phyloP scores from a whole-genome alignment of 2,113 vertebrate genomes.

The Columba livia region DNA sequence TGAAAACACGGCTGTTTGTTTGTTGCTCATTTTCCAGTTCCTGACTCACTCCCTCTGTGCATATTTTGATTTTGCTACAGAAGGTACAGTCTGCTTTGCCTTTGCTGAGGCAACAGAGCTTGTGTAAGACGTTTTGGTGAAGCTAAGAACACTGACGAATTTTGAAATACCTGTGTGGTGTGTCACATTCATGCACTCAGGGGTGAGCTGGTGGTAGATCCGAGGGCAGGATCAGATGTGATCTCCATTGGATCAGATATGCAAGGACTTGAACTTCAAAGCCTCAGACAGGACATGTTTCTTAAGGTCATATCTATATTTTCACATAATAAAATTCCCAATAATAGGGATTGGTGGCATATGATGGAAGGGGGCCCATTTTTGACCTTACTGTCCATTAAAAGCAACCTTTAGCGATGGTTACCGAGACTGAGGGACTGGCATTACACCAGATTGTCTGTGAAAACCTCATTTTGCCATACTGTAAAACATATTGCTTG shows the following conservation, averaged over 20 bases:
- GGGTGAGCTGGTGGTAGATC: background rate
- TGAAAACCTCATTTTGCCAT: background rate
- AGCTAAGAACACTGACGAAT: background rate
- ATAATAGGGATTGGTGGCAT: background rate
- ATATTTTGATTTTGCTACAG: background rate
- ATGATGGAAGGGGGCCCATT: background rate
- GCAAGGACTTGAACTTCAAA: background rate
- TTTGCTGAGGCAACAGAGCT: background rate
- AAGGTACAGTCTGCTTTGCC: background rate
- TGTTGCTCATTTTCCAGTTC: background rate
- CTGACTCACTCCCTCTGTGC: background rate
- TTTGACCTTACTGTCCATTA: background rate
- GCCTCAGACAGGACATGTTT: background rate
- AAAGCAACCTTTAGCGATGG: background rate
- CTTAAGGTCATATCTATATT: background rate
- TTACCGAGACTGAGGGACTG: background rate
- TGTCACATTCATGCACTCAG: background rate
- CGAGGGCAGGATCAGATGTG: background rate
- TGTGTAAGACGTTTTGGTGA: background rate
- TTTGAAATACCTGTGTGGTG: background rate
- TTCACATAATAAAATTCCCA: background rate
- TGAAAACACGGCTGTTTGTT: background rate
- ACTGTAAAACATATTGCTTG: background rate
- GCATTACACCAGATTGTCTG: background rate
- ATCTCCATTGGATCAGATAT: background rate